Conservation (phyloP, 2,797 vertebrate genomes). For the Manis crassicaudata region DNA sequence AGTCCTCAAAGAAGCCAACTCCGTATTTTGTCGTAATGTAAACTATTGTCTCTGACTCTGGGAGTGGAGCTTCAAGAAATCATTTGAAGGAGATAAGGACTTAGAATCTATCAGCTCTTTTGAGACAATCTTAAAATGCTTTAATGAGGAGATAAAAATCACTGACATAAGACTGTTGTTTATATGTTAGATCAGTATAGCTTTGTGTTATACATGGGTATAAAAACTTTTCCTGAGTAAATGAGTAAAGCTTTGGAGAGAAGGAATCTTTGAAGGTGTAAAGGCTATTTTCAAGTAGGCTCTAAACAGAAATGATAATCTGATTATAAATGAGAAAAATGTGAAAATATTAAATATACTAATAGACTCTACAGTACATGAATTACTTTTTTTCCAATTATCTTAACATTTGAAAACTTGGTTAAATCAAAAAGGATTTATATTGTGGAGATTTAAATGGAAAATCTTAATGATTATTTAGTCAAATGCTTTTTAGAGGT, state of each 20-base stretch:
- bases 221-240: neutral
- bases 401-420: neutral
- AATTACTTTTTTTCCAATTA: neutral
- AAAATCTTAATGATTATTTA: neutral
- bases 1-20: neutral
- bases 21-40: neutral
- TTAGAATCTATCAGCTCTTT: neutral
- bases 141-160: neutral
- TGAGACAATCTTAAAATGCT: neutral
- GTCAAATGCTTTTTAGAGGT: neutral
- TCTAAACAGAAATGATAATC: neutral
- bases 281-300: neutral
- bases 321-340: neutral
- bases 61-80: neutral
- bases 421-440: neutral
- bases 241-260: neutral
- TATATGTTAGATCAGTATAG: neutral
- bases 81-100: slow-evolving; percentile 17
- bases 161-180: neutral
- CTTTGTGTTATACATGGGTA: neutral
- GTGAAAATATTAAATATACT: neutral
- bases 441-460: neutral
- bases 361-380: neutral
- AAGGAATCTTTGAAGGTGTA: neutral
- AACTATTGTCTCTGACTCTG: neutral